phyloP scores from a whole-genome alignment of 2,113 vertebrate species.

The Saimiri boliviensis region DNA sequence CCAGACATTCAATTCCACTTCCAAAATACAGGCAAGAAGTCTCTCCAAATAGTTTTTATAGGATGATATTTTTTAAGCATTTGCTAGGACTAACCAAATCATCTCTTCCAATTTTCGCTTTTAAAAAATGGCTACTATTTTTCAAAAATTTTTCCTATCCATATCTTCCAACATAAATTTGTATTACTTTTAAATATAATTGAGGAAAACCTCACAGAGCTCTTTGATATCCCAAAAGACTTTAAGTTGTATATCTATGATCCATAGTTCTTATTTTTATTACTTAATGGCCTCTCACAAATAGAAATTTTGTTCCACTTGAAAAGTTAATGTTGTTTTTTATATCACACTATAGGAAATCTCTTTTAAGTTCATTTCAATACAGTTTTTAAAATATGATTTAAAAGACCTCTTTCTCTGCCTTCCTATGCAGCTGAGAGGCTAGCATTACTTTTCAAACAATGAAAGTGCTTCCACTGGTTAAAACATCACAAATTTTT shows the following conservation, averaged over 20 bases:
- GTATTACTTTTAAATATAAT: not conserved
- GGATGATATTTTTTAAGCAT: not conserved
- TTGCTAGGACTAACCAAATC: not conserved
- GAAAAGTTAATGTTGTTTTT: conserved; percentile 44
- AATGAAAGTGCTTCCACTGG: not conserved
- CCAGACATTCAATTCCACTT: conserved; percentile 7
- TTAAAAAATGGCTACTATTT: not conserved
- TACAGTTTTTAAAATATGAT: conserved; percentile 23
- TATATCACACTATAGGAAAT: not conserved
- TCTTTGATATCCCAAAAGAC: not conserved
- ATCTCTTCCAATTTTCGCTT: not conserved
- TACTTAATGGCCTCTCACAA: not conserved
- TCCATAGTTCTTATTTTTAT: not conserved
- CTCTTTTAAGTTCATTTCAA: conserved; percentile 45
- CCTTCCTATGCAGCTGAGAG: not conserved
- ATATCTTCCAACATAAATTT: not conserved
- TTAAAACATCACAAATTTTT: conserved; percentile 23
- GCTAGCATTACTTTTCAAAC: conserved; percentile 8
- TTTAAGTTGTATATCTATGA: not conserved
- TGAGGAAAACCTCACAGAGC: not conserved
- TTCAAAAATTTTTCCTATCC: not conserved
- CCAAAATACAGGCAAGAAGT: not conserved
- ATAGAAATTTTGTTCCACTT: conserved; percentile 39
- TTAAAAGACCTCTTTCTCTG: not conserved
- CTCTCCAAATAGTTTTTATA: not conserved